Percentiles rank a stretch among this genome's conserved stretches.
Evolutionary conservation across 2,888 invertebrate species (phyloP).

Genomic region (Thereva nobilitata): DNA sequence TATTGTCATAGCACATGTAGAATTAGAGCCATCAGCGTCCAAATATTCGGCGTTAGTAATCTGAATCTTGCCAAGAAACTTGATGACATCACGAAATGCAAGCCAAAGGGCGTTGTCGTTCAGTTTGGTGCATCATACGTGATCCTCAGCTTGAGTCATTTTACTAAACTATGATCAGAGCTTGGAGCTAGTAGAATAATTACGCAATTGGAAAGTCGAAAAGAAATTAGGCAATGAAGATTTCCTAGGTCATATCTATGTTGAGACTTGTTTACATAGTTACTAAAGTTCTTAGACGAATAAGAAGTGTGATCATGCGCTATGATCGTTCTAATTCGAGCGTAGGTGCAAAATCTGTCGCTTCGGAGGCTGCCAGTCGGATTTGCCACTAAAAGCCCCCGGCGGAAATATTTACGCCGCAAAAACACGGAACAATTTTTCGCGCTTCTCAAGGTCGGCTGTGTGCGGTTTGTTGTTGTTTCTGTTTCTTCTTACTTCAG

Average conservation of each 20-base stretch:
- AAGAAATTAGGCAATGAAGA: neutral
- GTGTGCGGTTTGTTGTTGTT: conserved; percentile 10
- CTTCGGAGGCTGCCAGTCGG: conserved; percentile 2
- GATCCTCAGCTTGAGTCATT: too few relatives aligned
- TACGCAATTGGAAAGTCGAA: too few relatives aligned
- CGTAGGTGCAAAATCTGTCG: conserved; percentile 23
- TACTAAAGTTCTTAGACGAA: conserved; percentile 7
- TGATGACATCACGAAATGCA: too few relatives aligned
- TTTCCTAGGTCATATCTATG: conserved; percentile 20
- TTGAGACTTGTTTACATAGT: conserved; percentile 16
- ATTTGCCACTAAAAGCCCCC: neutral
- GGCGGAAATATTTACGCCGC: neutral
- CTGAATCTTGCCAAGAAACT: too few relatives aligned
- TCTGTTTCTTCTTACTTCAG: conserved; percentile 5
- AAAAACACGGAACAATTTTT: conserved; percentile 11
- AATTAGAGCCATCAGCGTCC: too few relatives aligned
- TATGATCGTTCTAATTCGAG: neutral
- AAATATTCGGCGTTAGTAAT: too few relatives aligned
- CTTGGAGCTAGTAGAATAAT: too few relatives aligned
- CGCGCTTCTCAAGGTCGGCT: conserved; percentile 11
- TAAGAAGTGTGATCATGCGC: neutral
- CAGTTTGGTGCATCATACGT: too few relatives aligned
- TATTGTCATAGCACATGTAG: too few relatives aligned
- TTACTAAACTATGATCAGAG: too few relatives aligned
- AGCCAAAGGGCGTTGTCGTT: too few relatives aligned